Evolutionary conservation across 2,797 vertebrate genomes (phyloP).

Genomic region (Tinamus major): DNA sequence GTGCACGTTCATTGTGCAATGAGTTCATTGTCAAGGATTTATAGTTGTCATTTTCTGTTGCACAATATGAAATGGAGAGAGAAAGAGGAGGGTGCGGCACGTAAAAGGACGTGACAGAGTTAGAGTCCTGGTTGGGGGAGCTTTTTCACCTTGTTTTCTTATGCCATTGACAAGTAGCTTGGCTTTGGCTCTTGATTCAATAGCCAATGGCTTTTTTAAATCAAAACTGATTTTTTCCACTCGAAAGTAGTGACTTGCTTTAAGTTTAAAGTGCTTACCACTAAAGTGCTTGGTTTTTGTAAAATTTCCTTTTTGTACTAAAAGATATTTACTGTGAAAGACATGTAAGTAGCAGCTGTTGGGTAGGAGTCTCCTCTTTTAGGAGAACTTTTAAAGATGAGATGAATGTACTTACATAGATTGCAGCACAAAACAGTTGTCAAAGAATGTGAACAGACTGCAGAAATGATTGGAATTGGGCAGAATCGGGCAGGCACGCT

Average conservation of each 20-base stretch:
- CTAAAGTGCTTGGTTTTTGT: neutral
- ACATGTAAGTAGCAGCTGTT: neutral
- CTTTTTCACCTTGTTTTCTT: neutral
- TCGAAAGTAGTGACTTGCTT: neutral
- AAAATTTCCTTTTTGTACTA: neutral
- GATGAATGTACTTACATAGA: rapidly evolving
- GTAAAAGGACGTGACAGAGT: neutral
- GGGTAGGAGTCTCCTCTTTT: neutral
- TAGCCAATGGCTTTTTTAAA: neutral
- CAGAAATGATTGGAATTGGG: neutral
- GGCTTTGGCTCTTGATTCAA: neutral
- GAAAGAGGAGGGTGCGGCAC: conserved; percentile 27
- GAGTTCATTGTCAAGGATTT: conserved; percentile 26
- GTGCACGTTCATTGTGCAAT: conserved; percentile 40
- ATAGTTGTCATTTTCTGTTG: conserved; percentile 47
- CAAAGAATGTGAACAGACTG: neutral
- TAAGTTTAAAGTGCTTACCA: neutral
- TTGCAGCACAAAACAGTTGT: neutral
- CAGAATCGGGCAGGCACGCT: neutral
- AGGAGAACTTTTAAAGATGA: neutral
- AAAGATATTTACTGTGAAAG: neutral
- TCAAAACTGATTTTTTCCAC: neutral
- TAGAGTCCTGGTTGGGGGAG: neutral
- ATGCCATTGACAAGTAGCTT: neutral
- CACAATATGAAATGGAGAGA: neutral